A percentile compares a stretch with the other conserved stretches of the same genome.
Evolutionary conservation across 2,888 invertebrate genomes (phyloP).

Genomic region (Criorhina ranunculi): DNA sequence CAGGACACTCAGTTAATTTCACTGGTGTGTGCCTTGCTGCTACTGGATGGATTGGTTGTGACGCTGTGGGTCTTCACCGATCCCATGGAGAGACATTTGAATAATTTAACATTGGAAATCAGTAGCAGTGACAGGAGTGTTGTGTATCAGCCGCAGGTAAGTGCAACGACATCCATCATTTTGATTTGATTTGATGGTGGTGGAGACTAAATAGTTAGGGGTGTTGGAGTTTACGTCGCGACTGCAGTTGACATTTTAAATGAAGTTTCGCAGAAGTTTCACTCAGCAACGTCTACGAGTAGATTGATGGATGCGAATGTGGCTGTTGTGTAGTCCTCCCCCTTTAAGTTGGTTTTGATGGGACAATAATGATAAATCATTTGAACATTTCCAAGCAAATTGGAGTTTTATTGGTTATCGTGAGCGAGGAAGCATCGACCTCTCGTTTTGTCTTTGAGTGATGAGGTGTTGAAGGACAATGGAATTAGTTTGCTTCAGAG

Average conservation of each 20-base stretch:
- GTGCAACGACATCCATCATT: conserved; percentile 73
- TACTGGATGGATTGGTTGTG: conserved; percentile 93
- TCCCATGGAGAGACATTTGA: conserved; percentile 93
- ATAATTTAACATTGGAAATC: conserved; percentile 92
- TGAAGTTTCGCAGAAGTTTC: conserved; percentile 41
- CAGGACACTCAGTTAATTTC: conserved; percentile 95
- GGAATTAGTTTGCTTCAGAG: no score
- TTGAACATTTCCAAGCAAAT: conserved; percentile 10
- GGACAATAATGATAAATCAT: conserved; percentile 23
- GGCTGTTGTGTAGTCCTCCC: neutral
- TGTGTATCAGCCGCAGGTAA: conserved; percentile 93
- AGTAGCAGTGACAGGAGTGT: conserved; percentile 91
- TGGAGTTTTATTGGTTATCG: conserved; percentile 2
- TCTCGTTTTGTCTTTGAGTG: neutral
- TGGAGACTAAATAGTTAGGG: neutral
- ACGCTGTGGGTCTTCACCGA: conserved; percentile 94
- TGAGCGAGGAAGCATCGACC: neutral
- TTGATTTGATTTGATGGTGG: conserved; percentile 4
- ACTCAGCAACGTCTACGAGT: conserved; percentile 7
- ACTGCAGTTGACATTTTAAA: conserved; percentile 58
- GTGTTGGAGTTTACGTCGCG: conserved; percentile 6
- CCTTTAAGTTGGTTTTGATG: neutral
- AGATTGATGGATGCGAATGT: conserved; percentile 46
- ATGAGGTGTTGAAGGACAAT: neutral
- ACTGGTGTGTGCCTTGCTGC: conserved; percentile 91